Evolutionary conservation across 2,888 invertebrate species (phyloP).

Genomic region (Sarcophaga caerulescens): DNA sequence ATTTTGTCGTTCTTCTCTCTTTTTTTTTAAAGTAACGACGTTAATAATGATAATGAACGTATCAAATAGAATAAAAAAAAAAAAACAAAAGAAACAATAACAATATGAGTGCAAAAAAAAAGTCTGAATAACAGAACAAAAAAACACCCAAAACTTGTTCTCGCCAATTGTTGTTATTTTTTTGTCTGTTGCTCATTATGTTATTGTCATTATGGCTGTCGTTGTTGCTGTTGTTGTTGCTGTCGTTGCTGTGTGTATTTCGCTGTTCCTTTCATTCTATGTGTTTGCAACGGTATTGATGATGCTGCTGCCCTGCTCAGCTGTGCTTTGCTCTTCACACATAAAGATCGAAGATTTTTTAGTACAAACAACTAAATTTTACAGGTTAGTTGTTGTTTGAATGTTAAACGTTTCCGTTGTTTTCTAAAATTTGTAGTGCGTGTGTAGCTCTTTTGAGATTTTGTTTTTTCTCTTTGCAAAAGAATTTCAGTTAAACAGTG

Average conservation of each 20-base stretch:
- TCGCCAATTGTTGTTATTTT: conserved; percentile 43
- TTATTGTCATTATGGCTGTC: neutral
- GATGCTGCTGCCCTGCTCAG: neutral
- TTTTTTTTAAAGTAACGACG: neutral
- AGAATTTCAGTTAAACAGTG: neutral
- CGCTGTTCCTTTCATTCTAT: conserved; percentile 12
- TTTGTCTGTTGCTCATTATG: neutral
- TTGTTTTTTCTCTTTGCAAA: neutral
- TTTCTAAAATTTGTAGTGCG: conserved; percentile 30
- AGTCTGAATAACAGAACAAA: neutral
- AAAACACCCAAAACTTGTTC: conserved; percentile 54
- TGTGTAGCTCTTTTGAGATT: conserved; percentile 28
- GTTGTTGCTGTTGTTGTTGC: conserved; percentile 1
- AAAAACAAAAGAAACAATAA: conserved; percentile 16
- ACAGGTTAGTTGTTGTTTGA: conserved; percentile 58
- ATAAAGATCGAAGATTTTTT: conserved; percentile 39
- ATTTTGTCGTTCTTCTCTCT: too few species aligned
- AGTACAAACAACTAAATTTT: conserved; percentile 54
- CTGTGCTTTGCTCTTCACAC: conserved; percentile 14
- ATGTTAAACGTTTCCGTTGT: conserved; percentile 60
- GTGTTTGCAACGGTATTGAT: neutral
- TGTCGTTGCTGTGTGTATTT: neutral
- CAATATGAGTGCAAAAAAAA: conserved; percentile 27
- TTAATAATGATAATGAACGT: neutral
- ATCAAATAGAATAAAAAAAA: neutral